A percentile compares a stretch with the other conserved stretches of the same genome.
phyloP scores from a whole-genome alignment of 2,888 invertebrate genomes.

The Apotomis turbidana region DNA sequence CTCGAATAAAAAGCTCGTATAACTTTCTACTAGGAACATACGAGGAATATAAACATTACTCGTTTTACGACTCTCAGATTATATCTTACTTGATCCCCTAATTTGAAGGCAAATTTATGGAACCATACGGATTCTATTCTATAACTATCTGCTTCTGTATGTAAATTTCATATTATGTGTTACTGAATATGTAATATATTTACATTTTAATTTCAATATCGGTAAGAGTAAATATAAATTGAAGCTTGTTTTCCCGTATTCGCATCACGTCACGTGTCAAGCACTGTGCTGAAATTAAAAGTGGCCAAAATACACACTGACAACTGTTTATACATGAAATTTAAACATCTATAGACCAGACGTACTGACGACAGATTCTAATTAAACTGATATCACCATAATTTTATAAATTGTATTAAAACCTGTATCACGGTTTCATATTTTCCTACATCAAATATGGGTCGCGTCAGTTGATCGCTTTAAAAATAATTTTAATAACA shows the following conservation, averaged over 20 bases:
- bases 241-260: background rate
- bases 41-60: background rate
- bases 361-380: constrained; percentile 22
- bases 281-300: background rate
- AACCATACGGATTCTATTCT: background rate
- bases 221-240: too few species aligned
- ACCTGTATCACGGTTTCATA: constrained; percentile 21
- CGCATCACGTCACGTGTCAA: background rate
- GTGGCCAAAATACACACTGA: background rate
- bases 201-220: too few species aligned
- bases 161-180: too few species aligned
- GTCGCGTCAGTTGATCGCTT: constrained; percentile 20
- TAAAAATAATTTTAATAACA: constrained; percentile 28
- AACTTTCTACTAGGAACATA: constrained; percentile 1
- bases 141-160: background rate
- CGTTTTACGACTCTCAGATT: constrained; percentile 21
- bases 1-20: constrained; percentile 21
- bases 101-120: constrained; percentile 12
- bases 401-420: constrained; percentile 19
- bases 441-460: constrained; percentile 24
- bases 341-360: constrained; percentile 12
- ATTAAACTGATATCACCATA: constrained; percentile 21
- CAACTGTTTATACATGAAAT: constrained; percentile 23
- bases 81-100: background rate
- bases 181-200: too few species aligned